phyloP scores from a whole-genome alignment of 2,888 invertebrate species.

The Cryptus armator region DNA sequence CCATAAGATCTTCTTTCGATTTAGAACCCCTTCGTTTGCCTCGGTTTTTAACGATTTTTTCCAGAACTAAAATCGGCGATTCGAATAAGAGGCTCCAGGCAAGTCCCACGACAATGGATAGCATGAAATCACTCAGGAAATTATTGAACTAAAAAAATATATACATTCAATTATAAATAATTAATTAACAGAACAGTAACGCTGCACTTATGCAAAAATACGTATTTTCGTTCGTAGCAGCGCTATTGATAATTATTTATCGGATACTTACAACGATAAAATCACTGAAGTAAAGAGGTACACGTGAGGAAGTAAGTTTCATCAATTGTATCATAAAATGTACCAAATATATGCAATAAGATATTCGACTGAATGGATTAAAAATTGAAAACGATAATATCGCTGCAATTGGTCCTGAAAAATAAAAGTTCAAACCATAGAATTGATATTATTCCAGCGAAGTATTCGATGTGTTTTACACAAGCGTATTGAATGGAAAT shows the following conservation, averaged over 20 bases:
- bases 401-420: constrained; percentile 69
- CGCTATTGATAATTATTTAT: neutral
- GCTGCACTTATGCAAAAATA: neutral
- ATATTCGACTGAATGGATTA: constrained; percentile 73
- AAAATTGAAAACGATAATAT: constrained; percentile 72
- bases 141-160: constrained; percentile 58
- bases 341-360: constrained; percentile 74
- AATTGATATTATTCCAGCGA: neutral
- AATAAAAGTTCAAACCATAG: neutral
- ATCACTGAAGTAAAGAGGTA: constrained; percentile 66
- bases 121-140: constrained; percentile 53
- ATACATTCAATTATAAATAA: neutral
- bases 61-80: constrained; percentile 54
- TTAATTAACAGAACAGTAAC: too few relatives aligned
- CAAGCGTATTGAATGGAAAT: neutral
- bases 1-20: neutral
- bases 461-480: neutral
- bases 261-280: constrained; percentile 56
- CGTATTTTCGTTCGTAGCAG: constrained; percentile 49
- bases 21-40: neutral
- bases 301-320: constrained; percentile 47
- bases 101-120: constrained; percentile 47
- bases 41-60: constrained; percentile 26
- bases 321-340: constrained; percentile 70
- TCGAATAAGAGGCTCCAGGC: constrained; percentile 61